Conservation (phyloP, 2,797 vertebrate species). For the Hapalemur alaotrensis region DNA sequence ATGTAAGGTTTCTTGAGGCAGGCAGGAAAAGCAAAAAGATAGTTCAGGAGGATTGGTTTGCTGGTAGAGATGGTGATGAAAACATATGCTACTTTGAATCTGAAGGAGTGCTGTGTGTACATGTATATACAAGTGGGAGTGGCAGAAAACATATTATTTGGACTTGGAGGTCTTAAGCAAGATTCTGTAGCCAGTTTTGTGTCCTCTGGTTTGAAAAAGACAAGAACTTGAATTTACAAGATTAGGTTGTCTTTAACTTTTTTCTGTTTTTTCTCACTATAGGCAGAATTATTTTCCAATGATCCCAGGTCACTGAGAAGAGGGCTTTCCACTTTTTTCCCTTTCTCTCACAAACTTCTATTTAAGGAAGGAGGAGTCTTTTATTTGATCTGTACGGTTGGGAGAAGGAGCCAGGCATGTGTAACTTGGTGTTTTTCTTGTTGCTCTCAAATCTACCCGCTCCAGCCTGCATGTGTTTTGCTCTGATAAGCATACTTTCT, state of each 20-base stretch:
- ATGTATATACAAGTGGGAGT: not conserved
- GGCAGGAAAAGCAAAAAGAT: conserved; percentile 59
- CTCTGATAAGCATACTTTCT: not conserved
- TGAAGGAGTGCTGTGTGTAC: conserved; percentile 30
- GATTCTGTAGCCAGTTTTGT: not conserved
- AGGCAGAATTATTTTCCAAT: not conserved
- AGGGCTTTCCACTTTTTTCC: not conserved
- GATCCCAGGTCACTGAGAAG: not conserved
- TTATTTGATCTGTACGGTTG: not conserved
- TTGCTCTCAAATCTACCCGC: not conserved
- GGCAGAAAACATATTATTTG: conserved; percentile 25
- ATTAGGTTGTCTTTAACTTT: not conserved
- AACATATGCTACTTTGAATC: conserved; percentile 59
- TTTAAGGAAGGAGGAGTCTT: not conserved
- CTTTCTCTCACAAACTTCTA: not conserved
- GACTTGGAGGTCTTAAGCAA: not conserved
- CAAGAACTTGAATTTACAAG: not conserved
- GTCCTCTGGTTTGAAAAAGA: conserved; percentile 3
- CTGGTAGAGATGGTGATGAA: conserved; percentile 52
- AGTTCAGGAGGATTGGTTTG: conserved; percentile 51
- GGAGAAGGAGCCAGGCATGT: not conserved
- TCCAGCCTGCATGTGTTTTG: accelerated
- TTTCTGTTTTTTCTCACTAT: not conserved
- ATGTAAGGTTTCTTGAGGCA: conserved; percentile 68
- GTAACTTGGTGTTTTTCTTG: not conserved